Evolutionary conservation across 1,140 invertebrate species (phyloP).

Genomic region (Choristoneura fumiferana): DNA sequence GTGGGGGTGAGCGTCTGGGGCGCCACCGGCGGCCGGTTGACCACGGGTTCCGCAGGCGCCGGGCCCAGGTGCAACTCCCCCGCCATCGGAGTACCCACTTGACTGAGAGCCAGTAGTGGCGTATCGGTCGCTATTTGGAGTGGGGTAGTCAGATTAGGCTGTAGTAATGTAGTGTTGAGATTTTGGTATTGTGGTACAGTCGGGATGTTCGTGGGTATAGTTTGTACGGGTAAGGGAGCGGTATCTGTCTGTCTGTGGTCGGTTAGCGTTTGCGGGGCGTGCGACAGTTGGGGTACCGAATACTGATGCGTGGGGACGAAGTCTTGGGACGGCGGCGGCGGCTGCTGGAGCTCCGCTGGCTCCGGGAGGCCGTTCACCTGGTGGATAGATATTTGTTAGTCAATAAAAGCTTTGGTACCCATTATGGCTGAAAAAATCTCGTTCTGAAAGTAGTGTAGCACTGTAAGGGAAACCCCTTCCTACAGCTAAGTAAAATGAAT

Average conservation of each 20-base stretch:
- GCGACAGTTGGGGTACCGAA: constrained; percentile 32
- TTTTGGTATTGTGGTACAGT: neutral
- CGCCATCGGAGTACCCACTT: constrained; percentile 58
- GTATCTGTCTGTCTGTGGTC: constrained; percentile 37
- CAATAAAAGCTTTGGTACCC: no score
- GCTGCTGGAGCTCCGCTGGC: constrained; percentile 33
- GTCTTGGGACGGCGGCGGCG: constrained; percentile 33
- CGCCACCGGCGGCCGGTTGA: neutral
- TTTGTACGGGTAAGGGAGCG: neutral
- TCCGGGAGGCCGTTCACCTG: constrained; percentile 41
- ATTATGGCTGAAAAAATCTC: no score
- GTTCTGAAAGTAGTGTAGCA: no score
- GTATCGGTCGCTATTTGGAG: constrained; percentile 66
- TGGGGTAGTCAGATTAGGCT: constrained; percentile 55
- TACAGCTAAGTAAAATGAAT: no score
- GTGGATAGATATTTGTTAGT: neutral
- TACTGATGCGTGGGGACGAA: constrained; percentile 61
- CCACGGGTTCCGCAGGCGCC: no score
- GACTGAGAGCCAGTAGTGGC: constrained; percentile 53
- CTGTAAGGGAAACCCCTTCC: no score
- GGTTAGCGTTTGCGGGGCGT: constrained; percentile 34
- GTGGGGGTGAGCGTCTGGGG: constrained; percentile 10
- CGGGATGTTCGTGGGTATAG: neutral
- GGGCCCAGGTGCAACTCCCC: constrained; percentile 40
- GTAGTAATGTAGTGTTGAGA: constrained; percentile 23